A percentile compares a stretch with the other conserved stretches of the same genome.
These are phyloP conservation scores for Hemistola chrysoprasaria DNA, from an alignment of 2,888 invertebrate species.

Conservation along the genomic window DNA sequence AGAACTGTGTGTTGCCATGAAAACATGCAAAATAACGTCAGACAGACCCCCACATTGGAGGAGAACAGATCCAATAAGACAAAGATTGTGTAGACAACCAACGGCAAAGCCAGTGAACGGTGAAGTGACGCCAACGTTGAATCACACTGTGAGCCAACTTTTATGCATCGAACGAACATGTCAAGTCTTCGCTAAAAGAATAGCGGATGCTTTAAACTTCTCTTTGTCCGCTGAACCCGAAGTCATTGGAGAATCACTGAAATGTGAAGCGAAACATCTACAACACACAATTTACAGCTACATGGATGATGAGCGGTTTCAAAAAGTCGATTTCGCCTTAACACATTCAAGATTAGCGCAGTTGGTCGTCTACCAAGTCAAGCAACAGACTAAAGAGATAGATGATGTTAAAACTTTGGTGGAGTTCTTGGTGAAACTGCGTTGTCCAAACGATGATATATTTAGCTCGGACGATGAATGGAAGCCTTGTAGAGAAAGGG, in stretches of 20 bases:
- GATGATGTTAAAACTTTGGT: slow-evolving; percentile 65
- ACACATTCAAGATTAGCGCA: slow-evolving; percentile 86
- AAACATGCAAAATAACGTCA: slow-evolving; percentile 75
- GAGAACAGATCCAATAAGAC: slow-evolving; percentile 61
- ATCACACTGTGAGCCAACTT: slow-evolving; percentile 66
- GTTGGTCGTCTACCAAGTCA: slow-evolving; percentile 83
- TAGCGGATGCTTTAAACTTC: slow-evolving; percentile 84
- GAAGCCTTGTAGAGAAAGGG: slow-evolving; percentile 44
- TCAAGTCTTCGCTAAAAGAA: slow-evolving; percentile 86
- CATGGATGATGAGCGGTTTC: slow-evolving; percentile 85
- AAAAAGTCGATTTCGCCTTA: slow-evolving; percentile 83
- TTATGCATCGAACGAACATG: slow-evolving; percentile 72
- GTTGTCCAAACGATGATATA: slow-evolving; percentile 75
- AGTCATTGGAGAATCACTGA: slow-evolving; percentile 81
- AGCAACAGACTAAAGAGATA: slow-evolving; percentile 62
- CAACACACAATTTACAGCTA: slow-evolving; percentile 86
- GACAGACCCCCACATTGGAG: slow-evolving; percentile 58
- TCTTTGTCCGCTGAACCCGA: slow-evolving; percentile 80
- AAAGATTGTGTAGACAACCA: slow-evolving; percentile 60
- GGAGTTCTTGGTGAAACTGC: slow-evolving; percentile 62
- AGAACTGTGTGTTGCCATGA: slow-evolving; percentile 82
- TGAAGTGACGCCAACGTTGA: slow-evolving; percentile 44
- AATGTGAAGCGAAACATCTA: slow-evolving; percentile 86
- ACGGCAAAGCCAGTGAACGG: slow-evolving; percentile 52
- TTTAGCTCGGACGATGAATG: slow-evolving; percentile 83